These are phyloP conservation scores for Graphium colonna DNA, from an alignment of 2,888 invertebrate species.

Conservation along the genomic window DNA sequence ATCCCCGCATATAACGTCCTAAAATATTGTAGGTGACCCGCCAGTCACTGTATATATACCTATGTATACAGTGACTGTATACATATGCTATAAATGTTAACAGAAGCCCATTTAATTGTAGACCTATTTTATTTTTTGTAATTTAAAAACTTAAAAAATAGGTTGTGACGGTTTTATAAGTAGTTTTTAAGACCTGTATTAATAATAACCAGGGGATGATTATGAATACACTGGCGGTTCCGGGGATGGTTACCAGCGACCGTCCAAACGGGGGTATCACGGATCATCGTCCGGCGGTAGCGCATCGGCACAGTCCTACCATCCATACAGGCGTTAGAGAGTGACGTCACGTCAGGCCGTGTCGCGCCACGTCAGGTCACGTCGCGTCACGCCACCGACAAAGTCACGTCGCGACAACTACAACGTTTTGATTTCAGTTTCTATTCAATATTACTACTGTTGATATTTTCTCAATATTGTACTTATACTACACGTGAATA, in stretches of 20 bases:
- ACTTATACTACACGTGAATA: constrained; percentile 29
- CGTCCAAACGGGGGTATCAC: constrained; percentile 69
- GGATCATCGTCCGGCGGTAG: constrained; percentile 54
- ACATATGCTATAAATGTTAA: no score
- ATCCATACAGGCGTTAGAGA: constrained; percentile 72
- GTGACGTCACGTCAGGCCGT: constrained; percentile 30
- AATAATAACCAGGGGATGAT: constrained; percentile 75
- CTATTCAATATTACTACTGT: constrained; percentile 1
- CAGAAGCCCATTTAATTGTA: no score
- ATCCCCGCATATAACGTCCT: no score
- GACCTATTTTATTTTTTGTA: no score
- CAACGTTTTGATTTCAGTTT: constrained; percentile 32
- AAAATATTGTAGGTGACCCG: no score
- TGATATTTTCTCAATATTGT: constrained; percentile 8
- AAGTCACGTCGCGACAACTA: constrained; percentile 5
- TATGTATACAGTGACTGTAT: no score
- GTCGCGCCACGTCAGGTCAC: constrained; percentile 28
- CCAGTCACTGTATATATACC: no score
- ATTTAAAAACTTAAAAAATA: no score
- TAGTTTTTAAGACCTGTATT: no score
- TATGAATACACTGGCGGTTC: constrained; percentile 75
- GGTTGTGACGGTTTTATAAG: no score
- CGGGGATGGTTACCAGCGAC: constrained; percentile 70
- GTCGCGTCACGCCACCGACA: no score
- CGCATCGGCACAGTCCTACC: constrained; percentile 69